Evolutionary conservation across 2,797 vertebrate species (phyloP).

Genomic region (Tachyglossus aculeatus): DNA sequence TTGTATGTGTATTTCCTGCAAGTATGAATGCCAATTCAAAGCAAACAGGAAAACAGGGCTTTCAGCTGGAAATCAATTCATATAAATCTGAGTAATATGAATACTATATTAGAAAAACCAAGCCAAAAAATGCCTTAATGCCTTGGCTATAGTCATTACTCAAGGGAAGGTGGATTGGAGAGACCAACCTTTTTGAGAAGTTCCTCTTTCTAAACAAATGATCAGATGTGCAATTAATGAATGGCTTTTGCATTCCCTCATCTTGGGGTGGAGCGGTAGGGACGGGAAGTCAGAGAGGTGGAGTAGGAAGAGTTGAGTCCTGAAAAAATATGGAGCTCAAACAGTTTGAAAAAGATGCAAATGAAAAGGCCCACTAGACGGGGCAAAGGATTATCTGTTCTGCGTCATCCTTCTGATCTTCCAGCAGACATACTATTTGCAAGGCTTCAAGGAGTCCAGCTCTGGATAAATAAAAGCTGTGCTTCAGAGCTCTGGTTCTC

Average conservation of each 20-base stretch:
- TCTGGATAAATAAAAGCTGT: slow-evolving; percentile 34
- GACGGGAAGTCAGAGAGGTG: too few species aligned
- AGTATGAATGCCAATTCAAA: slow-evolving; percentile 65
- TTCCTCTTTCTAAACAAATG: slow-evolving; percentile 27
- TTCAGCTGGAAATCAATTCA: slow-evolving; percentile 56
- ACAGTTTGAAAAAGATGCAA: too few species aligned
- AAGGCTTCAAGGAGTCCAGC: slow-evolving; percentile 21
- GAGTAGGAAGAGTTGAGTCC: not conserved
- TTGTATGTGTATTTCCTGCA: slow-evolving; percentile 65
- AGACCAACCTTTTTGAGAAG: slow-evolving; percentile 28
- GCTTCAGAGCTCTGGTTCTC: slow-evolving; percentile 2
- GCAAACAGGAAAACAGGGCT: slow-evolving; percentile 75
- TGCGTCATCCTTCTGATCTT: slow-evolving; percentile 9
- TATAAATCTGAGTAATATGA: slow-evolving; percentile 62
- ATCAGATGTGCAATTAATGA: slow-evolving; percentile 49
- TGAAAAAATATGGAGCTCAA: too few species aligned
- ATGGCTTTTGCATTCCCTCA: too few species aligned
- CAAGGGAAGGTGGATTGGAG: not conserved
- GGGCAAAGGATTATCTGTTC: not conserved
- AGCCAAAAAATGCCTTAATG: slow-evolving; percentile 12
- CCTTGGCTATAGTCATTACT: slow-evolving; percentile 47
- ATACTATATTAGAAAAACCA: slow-evolving; percentile 26
- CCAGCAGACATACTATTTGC: not conserved
- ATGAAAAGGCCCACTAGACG: not conserved
- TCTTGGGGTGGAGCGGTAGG: too few species aligned